Evolutionary conservation across 2,888 invertebrate species (phyloP), one percentile per base, ranked within the genome.

Genomic region (Sinodicranocentrus sp.): DNA sequence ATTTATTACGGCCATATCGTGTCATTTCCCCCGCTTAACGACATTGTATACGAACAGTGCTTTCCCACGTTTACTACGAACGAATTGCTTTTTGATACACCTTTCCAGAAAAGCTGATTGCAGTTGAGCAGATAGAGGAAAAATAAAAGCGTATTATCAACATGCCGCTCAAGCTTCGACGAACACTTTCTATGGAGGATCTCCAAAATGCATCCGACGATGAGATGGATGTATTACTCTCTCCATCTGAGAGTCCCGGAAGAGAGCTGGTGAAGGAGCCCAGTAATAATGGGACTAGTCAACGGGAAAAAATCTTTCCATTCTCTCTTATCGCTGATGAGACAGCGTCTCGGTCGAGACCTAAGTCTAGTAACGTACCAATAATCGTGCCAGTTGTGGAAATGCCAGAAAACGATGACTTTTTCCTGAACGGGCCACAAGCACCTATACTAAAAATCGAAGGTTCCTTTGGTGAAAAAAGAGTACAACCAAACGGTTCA

Each of bases 211-310:
- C 87, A 28, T 82, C 84, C 21, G 88, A 88, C 54, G 88, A 87
- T 44, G 88, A 88, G 75, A 88, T 88, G 87, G 87, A 88, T 77
- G 85, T 85, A 72, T 77, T 88, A 48, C 80, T 88, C 57, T 84
- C 86, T 68, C 61, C 76, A 28, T 75, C 82, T 52, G 48, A 82
- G 33, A 83, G 82, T 65, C 82, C 82, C 33, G 39, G 25, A 63
- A 70, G 44, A 19, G 76, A 70, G 15, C 54, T 44, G 23, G 39
- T 54, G 19, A 19, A 19, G 15, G 23, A n/a, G 57, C 1, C 23
- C 5, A 15, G 57, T 5, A 21, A 57, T 43, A 83, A 82, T 82
- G 75, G 82, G 33, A 23, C 68, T 25, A 83, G 28, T 83, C 82
- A 83, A 63, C 76, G 76, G 33, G 82, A 83, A 77, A 83, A 75